Percentiles rank a stretch among this genome's conserved stretches.
Evolutionary conservation across 2,113 vertebrate species (phyloP).

Genomic region (Coreoperca whiteheadi): DNA sequence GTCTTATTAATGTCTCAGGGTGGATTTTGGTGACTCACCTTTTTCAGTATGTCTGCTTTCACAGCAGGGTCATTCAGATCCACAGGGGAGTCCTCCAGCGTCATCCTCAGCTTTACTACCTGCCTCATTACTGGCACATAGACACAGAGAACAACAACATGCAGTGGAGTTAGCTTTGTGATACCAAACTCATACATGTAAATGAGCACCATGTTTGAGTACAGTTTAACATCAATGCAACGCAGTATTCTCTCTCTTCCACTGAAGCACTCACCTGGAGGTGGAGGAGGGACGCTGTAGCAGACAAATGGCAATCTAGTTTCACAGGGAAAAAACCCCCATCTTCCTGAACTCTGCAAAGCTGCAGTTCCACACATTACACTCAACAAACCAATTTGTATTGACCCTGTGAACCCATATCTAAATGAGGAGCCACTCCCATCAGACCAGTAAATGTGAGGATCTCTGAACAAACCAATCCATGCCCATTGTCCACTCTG

Average conservation of each 20-base stretch:
- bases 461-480: slow-evolving; percentile 25
- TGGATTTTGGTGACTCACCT: slow-evolving; percentile 8
- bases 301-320: slow-evolving; percentile 18
- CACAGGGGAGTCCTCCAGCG: slow-evolving; percentile 5
- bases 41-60: slow-evolving; percentile 32
- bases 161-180: background rate
- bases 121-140: background rate
- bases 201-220: background rate
- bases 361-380: background rate
- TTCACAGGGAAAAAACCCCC: background rate
- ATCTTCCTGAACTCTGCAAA: background rate
- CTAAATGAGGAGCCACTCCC: background rate
- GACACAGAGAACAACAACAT: background rate
- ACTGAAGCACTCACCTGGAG: background rate
- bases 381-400: background rate
- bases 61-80: slow-evolving; percentile 24
- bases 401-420: accelerated
- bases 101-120: slow-evolving; percentile 25
- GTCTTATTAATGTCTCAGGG: background rate
- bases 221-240: background rate
- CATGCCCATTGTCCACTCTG: accelerated
- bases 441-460: slow-evolving; percentile 5
- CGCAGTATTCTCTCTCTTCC: background rate
- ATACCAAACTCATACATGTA: background rate
- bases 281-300: background rate